Conservation (phyloP, 2,888 invertebrate species). For the Sminthurides aquaticus region DNA sequence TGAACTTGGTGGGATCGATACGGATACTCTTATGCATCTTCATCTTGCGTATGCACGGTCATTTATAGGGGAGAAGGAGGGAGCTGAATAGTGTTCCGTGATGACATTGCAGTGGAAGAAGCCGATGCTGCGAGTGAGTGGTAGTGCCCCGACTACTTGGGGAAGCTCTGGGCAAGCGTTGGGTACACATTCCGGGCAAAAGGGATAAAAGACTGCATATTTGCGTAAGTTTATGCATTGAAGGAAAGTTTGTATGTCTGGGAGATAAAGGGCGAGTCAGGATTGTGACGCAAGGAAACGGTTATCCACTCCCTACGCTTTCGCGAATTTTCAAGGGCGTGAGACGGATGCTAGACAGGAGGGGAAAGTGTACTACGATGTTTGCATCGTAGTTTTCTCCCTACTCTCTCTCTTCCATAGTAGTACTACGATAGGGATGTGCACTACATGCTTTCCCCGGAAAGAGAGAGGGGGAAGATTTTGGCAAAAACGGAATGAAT, state of each 20-base stretch:
- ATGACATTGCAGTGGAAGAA: slow-evolving; percentile 1
- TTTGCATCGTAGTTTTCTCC: neutral
- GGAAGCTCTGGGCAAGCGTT: neutral
- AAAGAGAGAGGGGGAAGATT: neutral
- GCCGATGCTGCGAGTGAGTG: too few relatives aligned
- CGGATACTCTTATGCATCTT: neutral
- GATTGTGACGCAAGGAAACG: neutral
- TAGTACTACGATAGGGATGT: neutral
- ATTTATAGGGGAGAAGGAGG: neutral
- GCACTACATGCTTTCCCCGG: neutral
- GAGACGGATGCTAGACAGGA: neutral
- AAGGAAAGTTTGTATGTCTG: neutral
- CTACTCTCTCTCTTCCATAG: too few relatives aligned
- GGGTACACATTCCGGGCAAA: neutral
- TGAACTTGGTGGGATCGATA: neutral
- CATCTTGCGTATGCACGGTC: neutral
- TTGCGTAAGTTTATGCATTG: slow-evolving; percentile 4
- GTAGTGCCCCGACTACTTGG: too few relatives aligned
- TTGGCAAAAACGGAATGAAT: neutral
- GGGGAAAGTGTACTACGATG: neutral
- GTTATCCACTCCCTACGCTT: neutral
- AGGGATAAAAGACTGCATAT: slow-evolving; percentile 2
- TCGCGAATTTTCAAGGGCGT: neutral
- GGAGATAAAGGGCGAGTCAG: neutral
- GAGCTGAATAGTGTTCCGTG: neutral